A percentile compares a stretch with the other conserved stretches of the same genome.
Conservation (phyloP, 2,888 invertebrate species). For the Dasypolia templi region DNA sequence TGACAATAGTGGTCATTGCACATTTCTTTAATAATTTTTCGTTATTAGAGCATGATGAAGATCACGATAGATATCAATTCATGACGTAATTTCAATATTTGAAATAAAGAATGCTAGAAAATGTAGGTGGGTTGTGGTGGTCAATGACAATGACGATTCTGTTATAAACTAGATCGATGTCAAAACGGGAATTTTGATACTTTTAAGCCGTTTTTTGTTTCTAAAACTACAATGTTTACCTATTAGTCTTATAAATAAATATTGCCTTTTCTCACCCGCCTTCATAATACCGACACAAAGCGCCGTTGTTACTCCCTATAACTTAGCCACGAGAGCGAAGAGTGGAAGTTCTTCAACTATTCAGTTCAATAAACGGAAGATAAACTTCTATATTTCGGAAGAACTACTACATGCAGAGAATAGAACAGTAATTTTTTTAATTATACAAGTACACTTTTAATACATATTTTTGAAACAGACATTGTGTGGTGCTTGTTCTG, state of each 20-base stretch:
- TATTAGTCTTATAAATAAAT: neutral
- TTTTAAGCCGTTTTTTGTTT: neutral
- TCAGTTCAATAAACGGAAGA: constrained; percentile 42
- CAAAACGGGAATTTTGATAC: neutral
- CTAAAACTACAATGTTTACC: constrained; percentile 6
- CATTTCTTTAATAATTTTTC: too few relatives aligned
- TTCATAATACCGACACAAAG: constrained; percentile 17
- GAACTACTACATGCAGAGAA: neutral
- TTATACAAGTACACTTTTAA: neutral
- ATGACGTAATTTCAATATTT: too few relatives aligned
- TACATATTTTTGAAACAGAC: neutral
- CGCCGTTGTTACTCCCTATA: constrained; percentile 1
- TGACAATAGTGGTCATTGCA: too few relatives aligned
- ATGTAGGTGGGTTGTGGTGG: too few relatives aligned
- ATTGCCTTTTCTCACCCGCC: neutral
- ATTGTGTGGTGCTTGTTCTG: neutral
- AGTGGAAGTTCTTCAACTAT: constrained; percentile 47
- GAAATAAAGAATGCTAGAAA: too few relatives aligned
- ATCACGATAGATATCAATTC: too few relatives aligned
- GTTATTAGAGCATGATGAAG: too few relatives aligned
- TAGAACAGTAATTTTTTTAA: neutral
- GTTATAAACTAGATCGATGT: neutral
- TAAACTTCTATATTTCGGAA: constrained; percentile 25
- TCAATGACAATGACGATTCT: too few relatives aligned
- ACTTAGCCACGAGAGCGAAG: constrained; percentile 23